Percentiles rank a stretch among this genome's conserved stretches.
Conservation (phyloP, 1,140 invertebrate species). For the Leptinotarsa lineolata region DNA sequence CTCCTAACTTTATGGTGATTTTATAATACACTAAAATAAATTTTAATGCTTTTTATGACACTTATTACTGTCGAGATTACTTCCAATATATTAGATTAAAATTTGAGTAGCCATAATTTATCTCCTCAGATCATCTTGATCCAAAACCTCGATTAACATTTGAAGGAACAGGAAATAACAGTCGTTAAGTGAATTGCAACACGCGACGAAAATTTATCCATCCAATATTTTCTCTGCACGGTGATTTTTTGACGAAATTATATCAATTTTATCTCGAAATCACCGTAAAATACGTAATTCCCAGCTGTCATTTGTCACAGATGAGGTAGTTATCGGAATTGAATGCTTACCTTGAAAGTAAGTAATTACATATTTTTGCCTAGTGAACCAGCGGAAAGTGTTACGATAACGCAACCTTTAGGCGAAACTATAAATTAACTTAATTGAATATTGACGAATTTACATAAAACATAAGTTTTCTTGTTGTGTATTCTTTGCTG, state of each 20-base stretch:
- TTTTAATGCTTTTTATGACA: too few relatives aligned
- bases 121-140: too few relatives aligned
- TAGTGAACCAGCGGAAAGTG: not conserved
- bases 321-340: not conserved
- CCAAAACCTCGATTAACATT: not conserved
- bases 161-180: not conserved
- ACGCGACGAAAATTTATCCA: not conserved
- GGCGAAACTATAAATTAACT: not conserved
- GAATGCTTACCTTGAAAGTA: not conserved
- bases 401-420: not conserved
- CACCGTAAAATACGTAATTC: not conserved
- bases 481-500: not conserved
- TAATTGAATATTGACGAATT: not conserved
- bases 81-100: too few relatives aligned
- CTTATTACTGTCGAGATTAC: too few relatives aligned
- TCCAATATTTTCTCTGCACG: not conserved
- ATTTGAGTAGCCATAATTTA: too few relatives aligned
- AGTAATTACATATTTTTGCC: not conserved
- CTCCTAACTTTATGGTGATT: too few relatives aligned
- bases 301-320: not conserved
- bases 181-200: not conserved
- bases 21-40: too few relatives aligned
- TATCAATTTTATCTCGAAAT: not conserved
- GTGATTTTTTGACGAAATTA: not conserved
- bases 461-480: constrained; percentile 3